phyloP scores from a whole-genome alignment of 2,113 vertebrate species.

The Perccottus glenii region DNA sequence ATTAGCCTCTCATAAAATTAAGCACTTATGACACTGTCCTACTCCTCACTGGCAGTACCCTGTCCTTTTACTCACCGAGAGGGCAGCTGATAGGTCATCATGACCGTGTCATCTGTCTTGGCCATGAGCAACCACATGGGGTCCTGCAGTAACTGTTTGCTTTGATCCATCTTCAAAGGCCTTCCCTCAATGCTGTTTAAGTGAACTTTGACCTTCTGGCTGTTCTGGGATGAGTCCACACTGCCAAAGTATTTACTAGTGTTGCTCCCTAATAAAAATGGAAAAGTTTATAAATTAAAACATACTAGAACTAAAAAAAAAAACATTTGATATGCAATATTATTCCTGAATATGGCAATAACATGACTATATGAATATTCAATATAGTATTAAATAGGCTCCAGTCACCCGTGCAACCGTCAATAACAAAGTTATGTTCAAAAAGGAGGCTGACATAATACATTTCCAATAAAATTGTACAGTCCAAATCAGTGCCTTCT shows the following conservation, averaged over 20 bases:
- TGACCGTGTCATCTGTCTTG: constrained; percentile 83
- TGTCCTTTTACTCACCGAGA: constrained; percentile 79
- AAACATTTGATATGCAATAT: no score
- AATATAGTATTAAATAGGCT: no score
- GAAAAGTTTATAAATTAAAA: neutral
- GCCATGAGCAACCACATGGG: constrained; percentile 87
- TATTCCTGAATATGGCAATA: no score
- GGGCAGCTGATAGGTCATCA: constrained; percentile 94
- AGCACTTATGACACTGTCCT: neutral
- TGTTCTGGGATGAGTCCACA: constrained; percentile 91
- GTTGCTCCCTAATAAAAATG: constrained; percentile 79
- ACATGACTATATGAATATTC: no score
- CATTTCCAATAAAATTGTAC: no score
- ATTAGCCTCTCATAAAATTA: constrained; percentile 2
- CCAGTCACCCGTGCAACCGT: no score
- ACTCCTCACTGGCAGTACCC: constrained; percentile 13
- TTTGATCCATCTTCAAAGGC: constrained; percentile 61
- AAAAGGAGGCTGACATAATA: no score
- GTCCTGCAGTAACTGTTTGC: constrained; percentile 82
- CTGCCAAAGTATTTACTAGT: constrained; percentile 95
- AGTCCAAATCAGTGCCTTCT: no score
- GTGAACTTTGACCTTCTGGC: constrained; percentile 76
- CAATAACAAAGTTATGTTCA: no score
- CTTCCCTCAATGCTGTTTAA: constrained; percentile 31
- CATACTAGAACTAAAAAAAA: neutral